Evolutionary conservation across 2,888 invertebrate species (phyloP), one percentile per base, ranked within the genome.

Genomic region (Neoascia interrupta): DNA sequence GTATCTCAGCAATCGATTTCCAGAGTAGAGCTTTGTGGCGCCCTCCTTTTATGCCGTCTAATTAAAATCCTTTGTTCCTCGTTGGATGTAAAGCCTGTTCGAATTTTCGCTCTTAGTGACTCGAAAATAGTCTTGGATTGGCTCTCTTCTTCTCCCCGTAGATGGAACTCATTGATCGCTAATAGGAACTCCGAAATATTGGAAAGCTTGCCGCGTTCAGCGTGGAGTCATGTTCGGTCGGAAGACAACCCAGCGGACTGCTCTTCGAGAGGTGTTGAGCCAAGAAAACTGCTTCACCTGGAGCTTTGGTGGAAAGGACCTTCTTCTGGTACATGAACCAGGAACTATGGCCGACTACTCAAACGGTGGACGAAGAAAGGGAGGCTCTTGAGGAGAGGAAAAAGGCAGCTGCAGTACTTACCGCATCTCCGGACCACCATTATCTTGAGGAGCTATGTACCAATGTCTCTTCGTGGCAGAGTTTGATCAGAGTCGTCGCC

Each of bases 231-330:
- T 64, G 70, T 84, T 2, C 47, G 60, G 5, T 74, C 81, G 1
- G 45, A 34, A 1, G 45, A 73, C 4, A 84, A 84, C 36, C 81
- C 82, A 3, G 82, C 83, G 0, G 83, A 84, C 60, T 37, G 74
- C 5, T 73, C 81, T 5, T 82, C 83, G 0, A 63, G 82, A 21
- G 83, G 84, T 5, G 16, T 76, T 1, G 11, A 11, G 6, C 81
- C 81, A 1, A 18, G 66, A 0, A n/a, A n/a, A n/a, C n/a, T n/a
- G n/a, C n/a, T n/a, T n/a, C n/a, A n/a, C n/a, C 58, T 51, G 6
- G 36, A 34, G 1, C 18, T 56, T 23, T 56, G 56, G 54, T 68
- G 56, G 56, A 37, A 37, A 19, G 31, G 56, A 3, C 47, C 47
- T 18, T 1, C 6, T 11, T 69, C 58, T 58, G 13, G 2, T 11